These are phyloP conservation scores for Tragelaphus strepsiceros DNA, from an alignment of 2,113 vertebrate species.

Conservation along the genomic window DNA sequence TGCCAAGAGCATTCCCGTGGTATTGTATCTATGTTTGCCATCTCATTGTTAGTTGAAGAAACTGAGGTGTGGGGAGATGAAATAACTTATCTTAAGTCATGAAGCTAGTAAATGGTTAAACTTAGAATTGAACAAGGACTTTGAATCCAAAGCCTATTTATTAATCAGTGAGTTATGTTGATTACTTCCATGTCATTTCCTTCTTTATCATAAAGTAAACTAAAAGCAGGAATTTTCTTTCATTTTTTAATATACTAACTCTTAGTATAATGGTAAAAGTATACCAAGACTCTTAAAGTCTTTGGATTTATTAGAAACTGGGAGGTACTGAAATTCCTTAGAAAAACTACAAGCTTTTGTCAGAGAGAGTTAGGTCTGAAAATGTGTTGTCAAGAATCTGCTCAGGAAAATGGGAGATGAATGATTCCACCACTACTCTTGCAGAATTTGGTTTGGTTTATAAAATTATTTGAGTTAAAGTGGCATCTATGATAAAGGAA, in stretches of 20 bases:
- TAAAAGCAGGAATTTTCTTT: neutral
- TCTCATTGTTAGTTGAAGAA: neutral
- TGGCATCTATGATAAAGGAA: neutral
- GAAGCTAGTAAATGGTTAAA: neutral
- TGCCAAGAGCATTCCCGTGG: neutral
- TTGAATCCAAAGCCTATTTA: neutral
- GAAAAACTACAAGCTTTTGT: neutral
- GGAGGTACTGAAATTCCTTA: neutral
- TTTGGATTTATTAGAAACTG: neutral
- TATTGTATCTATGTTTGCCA: neutral
- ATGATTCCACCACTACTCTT: neutral
- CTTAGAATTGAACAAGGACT: neutral
- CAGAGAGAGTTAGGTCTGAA: neutral
- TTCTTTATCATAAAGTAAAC: neutral
- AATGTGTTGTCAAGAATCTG: neutral
- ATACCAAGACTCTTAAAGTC: neutral
- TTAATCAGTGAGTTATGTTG: neutral
- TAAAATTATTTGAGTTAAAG: neutral
- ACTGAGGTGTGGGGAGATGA: neutral
- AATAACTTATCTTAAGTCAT: neutral
- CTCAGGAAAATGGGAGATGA: neutral
- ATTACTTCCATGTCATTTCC: neutral
- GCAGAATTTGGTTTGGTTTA: neutral
- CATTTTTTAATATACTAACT: neutral
- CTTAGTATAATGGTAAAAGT: neutral